Conservation (phyloP, 2,113 vertebrate genomes). For the Nothocercus nigrocapillus region DNA sequence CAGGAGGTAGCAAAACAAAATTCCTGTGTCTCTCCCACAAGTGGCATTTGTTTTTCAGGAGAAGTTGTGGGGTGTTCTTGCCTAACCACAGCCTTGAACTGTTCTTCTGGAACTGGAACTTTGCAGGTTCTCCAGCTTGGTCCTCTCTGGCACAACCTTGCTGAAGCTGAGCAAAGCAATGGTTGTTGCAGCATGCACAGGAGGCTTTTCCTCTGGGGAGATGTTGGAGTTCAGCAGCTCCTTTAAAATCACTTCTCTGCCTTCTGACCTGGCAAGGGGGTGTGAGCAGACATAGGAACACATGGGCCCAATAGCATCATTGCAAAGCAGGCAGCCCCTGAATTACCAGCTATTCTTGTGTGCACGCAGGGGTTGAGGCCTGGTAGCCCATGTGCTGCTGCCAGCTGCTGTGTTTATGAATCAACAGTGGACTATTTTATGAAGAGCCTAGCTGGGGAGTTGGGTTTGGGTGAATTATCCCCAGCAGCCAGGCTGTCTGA, state of each 20-base stretch:
- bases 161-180: neutral
- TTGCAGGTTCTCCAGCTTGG: neutral
- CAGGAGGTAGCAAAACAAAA: neutral
- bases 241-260: neutral
- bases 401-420: neutral
- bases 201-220: neutral
- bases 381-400: neutral
- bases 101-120: neutral
- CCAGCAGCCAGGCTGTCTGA: neutral
- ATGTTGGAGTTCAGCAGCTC: neutral
- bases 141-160: neutral
- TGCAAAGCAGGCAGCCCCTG: neutral
- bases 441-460: neutral
- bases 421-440: neutral
- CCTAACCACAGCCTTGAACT: neutral
- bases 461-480: neutral
- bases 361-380: neutral
- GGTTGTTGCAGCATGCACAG: neutral
- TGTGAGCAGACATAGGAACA: neutral
- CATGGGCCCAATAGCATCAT: neutral
- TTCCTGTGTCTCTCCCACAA: neutral
- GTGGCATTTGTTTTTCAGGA: neutral
- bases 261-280: neutral
- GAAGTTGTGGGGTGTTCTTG: neutral
- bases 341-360: neutral